Base-by-base conservation (phyloP, 2,113 vertebrate genomes). In the Charadrius vociferus region DNA sequence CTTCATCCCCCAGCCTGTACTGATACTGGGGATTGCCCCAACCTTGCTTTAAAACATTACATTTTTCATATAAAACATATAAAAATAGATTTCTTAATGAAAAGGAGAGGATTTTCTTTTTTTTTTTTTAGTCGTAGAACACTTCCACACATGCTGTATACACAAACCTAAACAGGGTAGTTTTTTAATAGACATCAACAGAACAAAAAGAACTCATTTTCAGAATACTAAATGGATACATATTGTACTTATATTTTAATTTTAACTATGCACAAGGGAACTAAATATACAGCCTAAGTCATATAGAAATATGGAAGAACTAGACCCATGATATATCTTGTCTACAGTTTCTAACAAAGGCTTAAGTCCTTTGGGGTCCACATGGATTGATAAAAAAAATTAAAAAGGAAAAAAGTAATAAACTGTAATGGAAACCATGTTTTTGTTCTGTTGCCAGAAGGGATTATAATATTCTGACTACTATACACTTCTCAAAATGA, bases 361-460 rank as follows among this genome's bases (percentile, higher is more conserved):
- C 49, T 79, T 47, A 39, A 87, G 56, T 71, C 92, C 63, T 65
- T 81, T 58, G 86, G 62, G 89, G 82, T 88, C 95, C 30, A 26
- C 73, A 88, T 29, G 6, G 49, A 78, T 88, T 90, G 88, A 93
- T 86, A 86, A 84, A 95, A 96, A 91, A 91, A 88, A 36, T 19
- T 30, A 39, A 92, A 93, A 93, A 41, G 26, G 24, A 43, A 93
- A 93, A 90, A 96, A 71, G 56, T 81, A 97, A 97, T 97, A 95
- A 95, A 96, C 79, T 63, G 34, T 88, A 97, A 97, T 96, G 43
- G 81, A 95, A 98, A 95, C 34, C 47, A 55, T 82, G 75, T 94
- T 97, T 95, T 88, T 96, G 8, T 82, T 96, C 62, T 93, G 32
- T 88, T 93, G 92, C 86, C 93, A 97, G 88, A 84, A 93, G 70